Base-by-base conservation (phyloP, 2,113 vertebrate species). In the Tupaia tana region DNA sequence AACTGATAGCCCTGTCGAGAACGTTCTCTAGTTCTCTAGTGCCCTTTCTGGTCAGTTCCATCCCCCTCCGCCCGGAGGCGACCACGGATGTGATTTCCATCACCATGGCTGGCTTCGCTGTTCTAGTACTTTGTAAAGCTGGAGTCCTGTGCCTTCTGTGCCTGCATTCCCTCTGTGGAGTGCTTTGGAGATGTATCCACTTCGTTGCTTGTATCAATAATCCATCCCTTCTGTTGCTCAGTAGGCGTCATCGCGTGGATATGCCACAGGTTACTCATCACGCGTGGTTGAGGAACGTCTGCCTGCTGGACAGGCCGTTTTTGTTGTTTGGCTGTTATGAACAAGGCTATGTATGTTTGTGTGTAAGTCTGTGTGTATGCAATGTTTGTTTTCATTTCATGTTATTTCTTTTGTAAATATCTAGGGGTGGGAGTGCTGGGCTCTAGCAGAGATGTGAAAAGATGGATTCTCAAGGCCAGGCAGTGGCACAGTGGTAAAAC, bases 141-240 rank as follows among this genome's bases (percentile, higher is more conserved):
- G n/a, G 34, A 27, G 6, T 9, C 52, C 0, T 11, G 7, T 5
- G 59, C 83, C 25, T 19, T 56, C 18, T 1, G 3, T 9, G 9
- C 69, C 22, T 18, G 18, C 1, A 0, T 31, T 27, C 71, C 66
- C 69, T n/a, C 24, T 0, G 1, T 9, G 0, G 4, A 6, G 1
- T 3, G 5, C 80, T 14, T 58, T 2, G 1, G 19, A 31, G 56
- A 6, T 27, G 10, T 24, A 0, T 14, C 67, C 7, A 0, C 7
- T 8, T 25, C 0, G 0, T 11, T 1, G 24, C 20, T 0, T 25
- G 0, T 6, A 6, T 31, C 10, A 5, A n/a, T 2, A 7, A 2
- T 12, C 56, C 1, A 0, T 8, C 61, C 56, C 29, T 9, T 29
- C 0, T 5, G 1, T 9, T 0, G 16, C 69, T 2, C 1, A 3